phyloP scores from a whole-genome alignment of 2,888 invertebrate species.

The Prostheceraeus crozeri region DNA sequence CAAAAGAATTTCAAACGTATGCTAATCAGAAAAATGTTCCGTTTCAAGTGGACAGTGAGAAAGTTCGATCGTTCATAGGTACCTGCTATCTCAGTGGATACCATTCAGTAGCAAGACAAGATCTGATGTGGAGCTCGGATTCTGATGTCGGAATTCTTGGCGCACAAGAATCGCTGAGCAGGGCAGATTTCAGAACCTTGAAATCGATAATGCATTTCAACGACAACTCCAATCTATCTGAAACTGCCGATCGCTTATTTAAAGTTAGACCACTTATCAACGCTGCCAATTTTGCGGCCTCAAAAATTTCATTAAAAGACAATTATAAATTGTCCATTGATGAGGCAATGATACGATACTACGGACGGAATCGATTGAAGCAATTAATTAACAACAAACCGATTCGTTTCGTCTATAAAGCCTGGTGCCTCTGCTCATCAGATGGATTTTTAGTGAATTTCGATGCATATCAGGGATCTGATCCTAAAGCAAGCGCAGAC shows the following conservation, averaged over 20 bases:
- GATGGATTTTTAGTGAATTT: constrained; percentile 18
- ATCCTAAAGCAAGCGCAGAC: constrained; percentile 3
- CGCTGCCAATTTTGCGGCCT: constrained; percentile 1
- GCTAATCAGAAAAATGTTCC: background rate
- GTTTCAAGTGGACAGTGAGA: background rate
- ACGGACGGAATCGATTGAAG: constrained; percentile 11
- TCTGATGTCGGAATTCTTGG: background rate
- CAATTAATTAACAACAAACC: constrained; percentile 13
- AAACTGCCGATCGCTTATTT: constrained; percentile 11
- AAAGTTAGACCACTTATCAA: constrained; percentile 17
- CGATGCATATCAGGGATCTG: constrained; percentile 19
- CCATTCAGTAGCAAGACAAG: constrained; percentile 2
- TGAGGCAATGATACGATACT: constrained; percentile 19
- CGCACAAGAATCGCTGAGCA: constrained; percentile 8
- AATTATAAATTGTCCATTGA: constrained; percentile 15
- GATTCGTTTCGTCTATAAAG: constrained; percentile 19
- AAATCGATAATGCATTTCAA: constrained; percentile 18
- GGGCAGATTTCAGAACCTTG: background rate
- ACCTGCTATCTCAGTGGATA: constrained; percentile 3
- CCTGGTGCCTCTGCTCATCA: constrained; percentile 4
- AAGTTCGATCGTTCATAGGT: background rate
- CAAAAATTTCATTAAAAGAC: constrained; percentile 8
- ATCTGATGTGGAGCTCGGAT: background rate
- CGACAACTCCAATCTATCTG: background rate
- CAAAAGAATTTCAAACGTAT: background rate